These are phyloP conservation scores for Schizaphis graminum DNA, from an alignment of 2,888 invertebrate genomes.

Conservation along the genomic window DNA sequence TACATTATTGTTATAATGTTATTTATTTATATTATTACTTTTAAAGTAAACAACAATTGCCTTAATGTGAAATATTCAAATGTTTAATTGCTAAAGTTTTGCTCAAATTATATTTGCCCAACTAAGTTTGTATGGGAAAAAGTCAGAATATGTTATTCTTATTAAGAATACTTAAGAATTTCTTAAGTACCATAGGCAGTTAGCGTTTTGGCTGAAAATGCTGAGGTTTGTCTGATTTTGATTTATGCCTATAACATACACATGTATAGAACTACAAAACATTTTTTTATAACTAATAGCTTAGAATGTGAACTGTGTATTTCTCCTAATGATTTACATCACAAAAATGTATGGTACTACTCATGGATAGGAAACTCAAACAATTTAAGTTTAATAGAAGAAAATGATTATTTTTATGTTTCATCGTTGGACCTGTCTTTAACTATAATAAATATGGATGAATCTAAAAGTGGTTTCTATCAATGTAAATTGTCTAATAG, in stretches of 20 bases:
- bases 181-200: not conserved
- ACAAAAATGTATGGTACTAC: slow-evolving; percentile 73
- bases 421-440: slow-evolving; percentile 73
- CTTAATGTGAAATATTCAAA: not conserved
- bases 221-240: not conserved
- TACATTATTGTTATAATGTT: not conserved
- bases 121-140: not conserved
- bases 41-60: no score
- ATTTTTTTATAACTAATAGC: slow-evolving; percentile 69
- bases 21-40: no score
- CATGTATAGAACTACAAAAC: not conserved
- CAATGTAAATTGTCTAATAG: slow-evolving; percentile 73
- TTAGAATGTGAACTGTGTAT: slow-evolving; percentile 74
- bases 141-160: not conserved
- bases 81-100: not conserved
- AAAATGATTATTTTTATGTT: slow-evolving; percentile 72
- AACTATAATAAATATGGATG: slow-evolving; percentile 73
- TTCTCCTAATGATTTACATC: slow-evolving; percentile 72
- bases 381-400: slow-evolving; percentile 71
- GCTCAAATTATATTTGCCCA: not conserved
- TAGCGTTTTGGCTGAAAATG: not conserved
- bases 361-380: slow-evolving; percentile 68
- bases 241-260: not conserved
- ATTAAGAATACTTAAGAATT: no score
- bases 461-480: slow-evolving; percentile 74